Evolutionary conservation across 2,888 invertebrate species (phyloP), one percentile per base, ranked within the genome.

Genomic region (Epistrophe eligans): DNA sequence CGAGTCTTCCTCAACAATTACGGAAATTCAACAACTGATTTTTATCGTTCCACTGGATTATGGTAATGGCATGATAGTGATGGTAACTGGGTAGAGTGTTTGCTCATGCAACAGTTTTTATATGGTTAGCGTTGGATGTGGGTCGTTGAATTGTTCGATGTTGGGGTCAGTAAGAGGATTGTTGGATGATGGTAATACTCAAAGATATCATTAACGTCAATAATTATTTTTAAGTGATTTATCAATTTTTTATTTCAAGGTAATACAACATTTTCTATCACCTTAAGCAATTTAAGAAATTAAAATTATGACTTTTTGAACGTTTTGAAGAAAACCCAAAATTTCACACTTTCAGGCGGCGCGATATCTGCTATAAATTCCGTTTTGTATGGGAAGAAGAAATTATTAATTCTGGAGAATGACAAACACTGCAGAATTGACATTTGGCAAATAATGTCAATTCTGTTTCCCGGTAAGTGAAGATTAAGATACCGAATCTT

Each of bases 11-110:
- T 87, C 87, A 55, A 79, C 83, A 87, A 87, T 83, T 82, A 83
- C 83, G 83, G 83, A 87, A 79, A 83, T 82, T 85, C 77, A 85
- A 85, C 85, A 85, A 85, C 83, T 79, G 87, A 87, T 87, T 87
- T 87, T 83, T 83, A 87, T 87, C 83, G 76, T 83, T 57, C 87
- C 87, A 87, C 74, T 83, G 83, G 87, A 83, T 87, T 87, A 87
- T 87, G 87, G 87, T 87, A 87, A 87, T 87, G 74, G 66, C 45
- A 66, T 28, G 55, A 52, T 58, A 58, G 71, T 28, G 48, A 40
- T 62, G 58, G 70, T 52, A 35, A 71, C 28, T 19, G 55, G 76
- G 76, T 35, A 43, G 64, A 24, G 52, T 57, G 48, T 67, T 43
- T 66, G 77, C 48, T 48, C 52, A 85, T 81, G 76, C 84, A 85